Conservation (phyloP, 2,797 vertebrate species). For the Acanthiza pusilla region DNA sequence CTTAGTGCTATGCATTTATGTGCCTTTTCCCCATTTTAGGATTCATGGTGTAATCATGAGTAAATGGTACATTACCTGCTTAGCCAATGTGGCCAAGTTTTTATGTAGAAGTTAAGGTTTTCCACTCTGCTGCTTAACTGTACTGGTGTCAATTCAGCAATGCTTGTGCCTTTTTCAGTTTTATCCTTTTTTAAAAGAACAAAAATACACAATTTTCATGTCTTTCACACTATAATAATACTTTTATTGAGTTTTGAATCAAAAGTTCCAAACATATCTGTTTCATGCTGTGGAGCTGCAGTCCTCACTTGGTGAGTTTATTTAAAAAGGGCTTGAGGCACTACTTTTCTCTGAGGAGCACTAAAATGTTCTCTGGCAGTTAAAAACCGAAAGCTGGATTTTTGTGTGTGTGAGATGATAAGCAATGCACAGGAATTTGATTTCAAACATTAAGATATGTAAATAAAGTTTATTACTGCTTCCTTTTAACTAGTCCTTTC, state of each 20-base stretch:
- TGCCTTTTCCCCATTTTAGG: neutral
- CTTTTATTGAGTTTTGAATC: neutral
- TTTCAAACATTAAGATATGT: neutral
- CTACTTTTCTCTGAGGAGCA: neutral
- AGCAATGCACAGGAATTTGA: neutral
- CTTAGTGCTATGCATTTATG: neutral
- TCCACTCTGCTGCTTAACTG: neutral
- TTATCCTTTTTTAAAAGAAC: neutral
- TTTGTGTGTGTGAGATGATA: neutral
- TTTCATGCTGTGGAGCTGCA: rapidly evolving
- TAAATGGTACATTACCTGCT: neutral
- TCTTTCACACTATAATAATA: neutral
- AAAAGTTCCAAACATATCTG: neutral
- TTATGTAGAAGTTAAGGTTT: neutral
- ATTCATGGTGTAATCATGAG: neutral
- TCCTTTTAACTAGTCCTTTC: neutral
- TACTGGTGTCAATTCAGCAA: neutral
- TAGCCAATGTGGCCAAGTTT: neutral
- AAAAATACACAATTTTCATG: neutral
- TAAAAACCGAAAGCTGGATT: neutral
- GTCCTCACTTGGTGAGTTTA: neutral
- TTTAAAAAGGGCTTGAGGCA: neutral
- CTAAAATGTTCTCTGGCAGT: neutral
- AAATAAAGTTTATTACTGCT: neutral
- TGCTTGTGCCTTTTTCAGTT: neutral